A percentile compares a stretch with the other conserved stretches of the same genome.
phyloP scores from a whole-genome alignment of 2,113 vertebrate genomes.

The Anseranas semipalmata region DNA sequence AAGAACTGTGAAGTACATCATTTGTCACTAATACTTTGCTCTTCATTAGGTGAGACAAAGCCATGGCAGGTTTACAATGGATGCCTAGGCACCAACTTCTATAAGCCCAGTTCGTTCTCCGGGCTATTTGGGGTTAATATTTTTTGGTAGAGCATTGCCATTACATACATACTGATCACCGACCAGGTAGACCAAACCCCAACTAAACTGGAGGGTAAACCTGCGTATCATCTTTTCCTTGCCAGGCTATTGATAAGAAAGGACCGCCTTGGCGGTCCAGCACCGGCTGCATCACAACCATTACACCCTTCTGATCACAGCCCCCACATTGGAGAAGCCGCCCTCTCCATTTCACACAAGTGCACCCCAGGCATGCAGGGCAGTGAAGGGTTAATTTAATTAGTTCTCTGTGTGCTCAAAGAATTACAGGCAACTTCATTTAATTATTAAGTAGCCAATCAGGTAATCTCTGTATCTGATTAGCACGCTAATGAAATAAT shows the following conservation, averaged over 20 bases:
- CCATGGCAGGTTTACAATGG: background rate
- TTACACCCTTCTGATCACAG: background rate
- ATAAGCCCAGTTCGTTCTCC: background rate
- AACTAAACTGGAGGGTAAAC: background rate
- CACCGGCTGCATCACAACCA: background rate
- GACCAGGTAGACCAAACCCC: background rate
- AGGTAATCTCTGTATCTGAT: slow-evolving; percentile 76
- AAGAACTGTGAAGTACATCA: background rate
- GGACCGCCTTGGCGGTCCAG: background rate
- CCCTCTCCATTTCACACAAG: slow-evolving; percentile 52
- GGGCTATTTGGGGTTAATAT: background rate
- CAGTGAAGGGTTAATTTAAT: slow-evolving; percentile 77
- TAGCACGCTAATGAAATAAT: slow-evolving; percentile 77
- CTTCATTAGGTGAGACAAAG: background rate
- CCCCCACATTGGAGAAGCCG: background rate
- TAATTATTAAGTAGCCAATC: slow-evolving; percentile 81
- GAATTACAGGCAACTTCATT: slow-evolving; percentile 79
- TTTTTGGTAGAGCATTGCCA: background rate
- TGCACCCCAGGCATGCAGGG: slow-evolving; percentile 21
- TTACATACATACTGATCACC: background rate
- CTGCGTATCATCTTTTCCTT: background rate
- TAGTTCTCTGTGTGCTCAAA: slow-evolving; percentile 75
- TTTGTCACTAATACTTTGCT: background rate
- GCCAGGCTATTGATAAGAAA: background rate
- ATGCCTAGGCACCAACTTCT: background rate